A percentile compares a stretch with the other conserved stretches of the same genome.
phyloP scores from a whole-genome alignment of 1,140 invertebrate genomes.

The Tribolium castaneum region DNA sequence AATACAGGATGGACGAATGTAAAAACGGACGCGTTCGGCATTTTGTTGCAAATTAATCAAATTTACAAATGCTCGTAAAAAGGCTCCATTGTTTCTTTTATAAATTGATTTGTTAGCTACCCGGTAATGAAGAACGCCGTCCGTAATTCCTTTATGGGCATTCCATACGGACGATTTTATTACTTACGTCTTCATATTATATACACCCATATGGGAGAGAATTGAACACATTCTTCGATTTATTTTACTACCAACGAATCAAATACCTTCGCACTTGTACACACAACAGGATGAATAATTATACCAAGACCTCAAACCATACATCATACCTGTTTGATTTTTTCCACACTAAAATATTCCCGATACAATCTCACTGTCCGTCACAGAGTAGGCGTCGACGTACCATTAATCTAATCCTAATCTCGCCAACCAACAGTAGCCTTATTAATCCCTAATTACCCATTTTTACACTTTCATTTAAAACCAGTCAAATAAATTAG shows the following conservation, averaged over 20 bases:
- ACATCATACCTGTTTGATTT: constrained; percentile 25
- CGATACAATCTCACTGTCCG: constrained; percentile 18
- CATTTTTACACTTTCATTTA: background rate
- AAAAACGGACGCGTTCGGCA: constrained; percentile 11
- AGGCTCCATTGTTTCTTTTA: constrained; percentile 2
- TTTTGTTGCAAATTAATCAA: constrained; percentile 21
- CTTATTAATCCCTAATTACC: background rate
- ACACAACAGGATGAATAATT: constrained; percentile 18
- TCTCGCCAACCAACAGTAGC: constrained; percentile 37
- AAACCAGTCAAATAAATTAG: constrained; percentile 11
- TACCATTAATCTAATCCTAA: constrained; percentile 41
- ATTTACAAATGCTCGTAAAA: constrained; percentile 24
- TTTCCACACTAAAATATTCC: background rate
- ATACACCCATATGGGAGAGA: background rate
- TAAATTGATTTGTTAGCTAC: constrained; percentile 28
- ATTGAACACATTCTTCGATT: constrained; percentile 5
- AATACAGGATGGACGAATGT: background rate
- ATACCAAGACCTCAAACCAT: background rate
- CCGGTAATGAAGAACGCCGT: constrained; percentile 26
- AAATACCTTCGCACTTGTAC: background rate
- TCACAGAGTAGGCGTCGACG: constrained; percentile 31
- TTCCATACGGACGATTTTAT: constrained; percentile 23
- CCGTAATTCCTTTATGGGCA: constrained; percentile 25
- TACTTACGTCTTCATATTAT: constrained; percentile 26
- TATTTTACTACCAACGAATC: constrained; percentile 14